A percentile compares a stretch with the other conserved stretches of the same genome.
Conservation (phyloP, 2,113 vertebrate species). For the Gymnocephalus cernua region DNA sequence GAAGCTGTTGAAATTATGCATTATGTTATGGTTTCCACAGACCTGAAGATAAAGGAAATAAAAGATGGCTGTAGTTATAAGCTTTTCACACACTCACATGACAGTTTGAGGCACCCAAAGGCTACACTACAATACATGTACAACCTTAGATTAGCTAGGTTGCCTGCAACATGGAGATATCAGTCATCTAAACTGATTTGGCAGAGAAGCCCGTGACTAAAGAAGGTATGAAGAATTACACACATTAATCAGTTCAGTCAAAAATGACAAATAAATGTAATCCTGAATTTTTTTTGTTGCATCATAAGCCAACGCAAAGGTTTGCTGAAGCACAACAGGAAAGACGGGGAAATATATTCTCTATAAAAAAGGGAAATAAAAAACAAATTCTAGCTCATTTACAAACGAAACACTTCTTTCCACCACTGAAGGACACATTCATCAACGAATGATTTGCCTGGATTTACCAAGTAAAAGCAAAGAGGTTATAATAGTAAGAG, state of each 20-base stretch:
- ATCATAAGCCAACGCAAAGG: slow-evolving; percentile 26
- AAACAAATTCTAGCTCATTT: background rate
- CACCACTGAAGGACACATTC: slow-evolving; percentile 5
- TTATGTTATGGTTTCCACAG: slow-evolving; percentile 8
- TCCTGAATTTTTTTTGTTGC: background rate
- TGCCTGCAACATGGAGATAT: slow-evolving; percentile 30
- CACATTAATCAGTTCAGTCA: background rate
- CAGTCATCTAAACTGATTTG: background rate
- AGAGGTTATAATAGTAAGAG: no score
- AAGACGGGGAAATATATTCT: slow-evolving; percentile 11
- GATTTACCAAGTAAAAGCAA: background rate
- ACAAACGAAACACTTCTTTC: slow-evolving; percentile 17
- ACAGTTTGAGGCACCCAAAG: slow-evolving; percentile 32
- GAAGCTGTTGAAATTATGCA: background rate
- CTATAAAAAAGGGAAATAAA: background rate
- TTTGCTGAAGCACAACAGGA: slow-evolving; percentile 35
- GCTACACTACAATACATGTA: background rate
- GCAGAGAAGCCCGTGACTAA: background rate
- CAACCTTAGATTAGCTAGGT: slow-evolving; percentile 37
- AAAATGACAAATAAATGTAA: slow-evolving; percentile 6
- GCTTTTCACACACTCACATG: slow-evolving; percentile 22
- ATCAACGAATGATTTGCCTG: slow-evolving; percentile 1
- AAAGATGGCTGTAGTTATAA: background rate
- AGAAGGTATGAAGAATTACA: background rate
- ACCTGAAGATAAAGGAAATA: background rate